Base-by-base conservation (phyloP, 2,797 vertebrate genomes). In the Linurgus olivaceus region DNA sequence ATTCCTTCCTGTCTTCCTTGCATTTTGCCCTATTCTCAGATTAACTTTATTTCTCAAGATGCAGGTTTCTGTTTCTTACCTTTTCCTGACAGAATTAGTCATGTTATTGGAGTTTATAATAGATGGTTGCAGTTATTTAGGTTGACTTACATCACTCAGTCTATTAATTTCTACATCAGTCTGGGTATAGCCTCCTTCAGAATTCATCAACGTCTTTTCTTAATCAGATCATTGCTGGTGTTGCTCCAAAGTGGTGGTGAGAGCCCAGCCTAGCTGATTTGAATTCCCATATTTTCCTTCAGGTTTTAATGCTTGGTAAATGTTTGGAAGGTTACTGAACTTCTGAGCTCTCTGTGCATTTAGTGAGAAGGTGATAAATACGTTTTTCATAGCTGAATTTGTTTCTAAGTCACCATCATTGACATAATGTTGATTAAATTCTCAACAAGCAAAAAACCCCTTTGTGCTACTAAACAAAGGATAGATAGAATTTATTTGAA, bases 111-210 rank as follows among this genome's bases (percentile, higher is more conserved):
- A 24, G 15, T 23, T 82, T 88, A 85, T 88, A 88, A 77, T 42
- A 63, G 74, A 23, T 3, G 4, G 48, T 71, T 90, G 58, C 51
- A 67, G 68, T 83, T 79, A 29, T 5, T 95, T 77, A 44, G 50
- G 79, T 80, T 86, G 70, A 55, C 79, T 95, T 95, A 9, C 84
- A 74, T 93, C 86, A 90, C 55, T 93, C 33, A 31, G 51, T 66
- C 63, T 71, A 1, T 50, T 82, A 40, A 86, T 96, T 95, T 70
- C 86, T 95, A 16, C 86, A 89, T 93, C 63, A 28, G 57, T 82
- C 83, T 91, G 63, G 24, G 29, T 90, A 75, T 66, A 65, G 33
- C 31, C 33, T 86, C 45, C 47, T 93, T 81, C 37, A 52, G 76
- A 94, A 92, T 88, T 70, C 51, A 23, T 63, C 59, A 90, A 9